Conservation (phyloP, 2,888 invertebrate genomes). For the Tinea semifulvella region DNA sequence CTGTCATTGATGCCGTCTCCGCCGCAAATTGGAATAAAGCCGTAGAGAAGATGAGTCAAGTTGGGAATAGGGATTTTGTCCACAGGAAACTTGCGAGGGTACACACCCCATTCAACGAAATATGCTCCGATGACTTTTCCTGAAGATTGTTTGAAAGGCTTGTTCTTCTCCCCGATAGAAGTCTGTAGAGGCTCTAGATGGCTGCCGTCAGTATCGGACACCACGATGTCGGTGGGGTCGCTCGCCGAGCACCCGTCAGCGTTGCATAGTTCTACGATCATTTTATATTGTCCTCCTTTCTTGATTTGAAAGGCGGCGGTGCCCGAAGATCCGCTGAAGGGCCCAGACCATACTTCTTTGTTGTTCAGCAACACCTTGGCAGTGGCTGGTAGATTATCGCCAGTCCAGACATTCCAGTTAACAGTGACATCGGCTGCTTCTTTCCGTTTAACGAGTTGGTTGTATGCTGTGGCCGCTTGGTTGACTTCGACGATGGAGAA, state of each 20-base stretch:
- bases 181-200: constrained; percentile 52
- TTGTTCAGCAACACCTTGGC: constrained; percentile 43
- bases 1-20: constrained; percentile 62
- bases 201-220: constrained; percentile 60
- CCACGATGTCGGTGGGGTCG: constrained; percentile 49
- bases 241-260: constrained; percentile 49
- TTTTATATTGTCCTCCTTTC: constrained; percentile 54
- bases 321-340: constrained; percentile 33
- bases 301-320: constrained; percentile 53
- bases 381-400: constrained; percentile 39
- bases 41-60: constrained; percentile 53
- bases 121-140: constrained; percentile 57
- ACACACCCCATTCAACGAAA: constrained; percentile 61
- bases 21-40: constrained; percentile 59
- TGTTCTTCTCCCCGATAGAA: constrained; percentile 48
- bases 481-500: constrained; percentile 59
- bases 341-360: constrained; percentile 47
- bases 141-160: constrained; percentile 56
- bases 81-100: constrained; percentile 56
- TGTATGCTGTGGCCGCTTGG: constrained; percentile 59
- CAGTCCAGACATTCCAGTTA: constrained; percentile 60
- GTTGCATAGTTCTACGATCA: constrained; percentile 54
- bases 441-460: constrained; percentile 47
- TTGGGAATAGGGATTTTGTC: constrained; percentile 53
- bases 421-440: constrained; percentile 55